Percentiles rank a stretch among this genome's conserved stretches.
Evolutionary conservation across 2,888 invertebrate genomes (phyloP).

Genomic region (Scaptomyza cyrtandrae): DNA sequence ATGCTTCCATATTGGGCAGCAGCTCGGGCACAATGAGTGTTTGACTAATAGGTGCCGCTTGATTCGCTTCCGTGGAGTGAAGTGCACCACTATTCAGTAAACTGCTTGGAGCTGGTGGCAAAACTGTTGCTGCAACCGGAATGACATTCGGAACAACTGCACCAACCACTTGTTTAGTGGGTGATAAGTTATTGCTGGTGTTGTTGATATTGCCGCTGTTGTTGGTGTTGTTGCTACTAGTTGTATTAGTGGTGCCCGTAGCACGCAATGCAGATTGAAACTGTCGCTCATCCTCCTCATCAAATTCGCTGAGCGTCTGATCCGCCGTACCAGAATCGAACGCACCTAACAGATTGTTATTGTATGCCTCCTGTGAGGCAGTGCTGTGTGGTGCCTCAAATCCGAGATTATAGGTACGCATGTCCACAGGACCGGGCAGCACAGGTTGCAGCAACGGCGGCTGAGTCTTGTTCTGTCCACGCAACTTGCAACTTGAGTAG

Average conservation of each 20-base stretch:
- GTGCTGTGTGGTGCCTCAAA: slow-evolving; percentile 85
- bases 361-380: slow-evolving; percentile 86
- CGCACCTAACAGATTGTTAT: slow-evolving; percentile 87
- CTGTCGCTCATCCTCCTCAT: slow-evolving; percentile 92
- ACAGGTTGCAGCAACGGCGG: slow-evolving; percentile 87
- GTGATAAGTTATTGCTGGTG: slow-evolving; percentile 25
- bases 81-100: slow-evolving; percentile 49
- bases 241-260: slow-evolving; percentile 84
- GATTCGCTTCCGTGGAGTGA: slow-evolving; percentile 69
- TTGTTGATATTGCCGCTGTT: slow-evolving; percentile 14
- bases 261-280: slow-evolving; percentile 89
- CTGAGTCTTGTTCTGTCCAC: slow-evolving; percentile 58
- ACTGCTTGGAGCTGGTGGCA: slow-evolving; percentile 30
- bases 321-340: slow-evolving; percentile 90
- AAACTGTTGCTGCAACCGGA: slow-evolving; percentile 5
- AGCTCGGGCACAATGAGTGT: slow-evolving; percentile 67
- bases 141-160: not conserved
- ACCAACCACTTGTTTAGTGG: slow-evolving; percentile 39
- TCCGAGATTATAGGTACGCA: slow-evolving; percentile 91
- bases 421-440: slow-evolving; percentile 94
- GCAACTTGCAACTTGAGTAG: slow-evolving; percentile 79
- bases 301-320: slow-evolving; percentile 89
- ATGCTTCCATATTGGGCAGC: slow-evolving; percentile 78
- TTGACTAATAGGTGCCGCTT: slow-evolving; percentile 44
- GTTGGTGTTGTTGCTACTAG: slow-evolving; percentile 10